Evolutionary conservation across 2,113 vertebrate genomes (phyloP).

Genomic region (Macheiramphus alcinus): DNA sequence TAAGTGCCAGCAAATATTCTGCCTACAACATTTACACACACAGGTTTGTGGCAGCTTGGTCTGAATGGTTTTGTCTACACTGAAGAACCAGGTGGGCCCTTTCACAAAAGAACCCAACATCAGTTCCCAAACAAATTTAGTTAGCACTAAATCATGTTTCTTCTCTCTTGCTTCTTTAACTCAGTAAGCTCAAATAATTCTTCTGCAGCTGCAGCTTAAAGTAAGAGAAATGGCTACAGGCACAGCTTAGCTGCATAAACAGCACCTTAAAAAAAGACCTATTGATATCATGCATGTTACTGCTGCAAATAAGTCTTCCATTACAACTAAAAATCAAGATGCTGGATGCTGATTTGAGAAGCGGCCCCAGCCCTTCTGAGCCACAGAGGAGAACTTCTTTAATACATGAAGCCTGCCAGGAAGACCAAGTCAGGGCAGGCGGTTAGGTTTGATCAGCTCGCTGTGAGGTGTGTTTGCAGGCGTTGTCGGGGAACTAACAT

Average conservation of each 20-base stretch:
- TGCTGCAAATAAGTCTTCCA: background rate
- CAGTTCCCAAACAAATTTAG: background rate
- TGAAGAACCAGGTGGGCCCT: background rate
- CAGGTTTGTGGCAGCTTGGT: background rate
- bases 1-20: background rate
- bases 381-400: background rate
- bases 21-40: background rate
- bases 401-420: background rate
- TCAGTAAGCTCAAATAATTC: background rate
- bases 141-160: background rate
- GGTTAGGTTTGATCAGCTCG: background rate
- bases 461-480: fast-evolving
- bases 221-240: background rate
- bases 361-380: background rate
- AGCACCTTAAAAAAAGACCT: background rate
- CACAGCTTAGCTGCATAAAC: background rate
- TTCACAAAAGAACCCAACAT: background rate
- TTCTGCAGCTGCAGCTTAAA: background rate
- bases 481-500: fast-evolving
- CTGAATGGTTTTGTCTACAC: background rate
- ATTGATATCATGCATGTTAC: background rate
- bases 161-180: background rate
- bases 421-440: background rate
- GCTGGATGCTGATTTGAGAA: background rate
- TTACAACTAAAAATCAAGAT: background rate